Evolutionary conservation across 2,113 vertebrate genomes (phyloP).

Genomic region (Gasterosteus nipponicus): DNA sequence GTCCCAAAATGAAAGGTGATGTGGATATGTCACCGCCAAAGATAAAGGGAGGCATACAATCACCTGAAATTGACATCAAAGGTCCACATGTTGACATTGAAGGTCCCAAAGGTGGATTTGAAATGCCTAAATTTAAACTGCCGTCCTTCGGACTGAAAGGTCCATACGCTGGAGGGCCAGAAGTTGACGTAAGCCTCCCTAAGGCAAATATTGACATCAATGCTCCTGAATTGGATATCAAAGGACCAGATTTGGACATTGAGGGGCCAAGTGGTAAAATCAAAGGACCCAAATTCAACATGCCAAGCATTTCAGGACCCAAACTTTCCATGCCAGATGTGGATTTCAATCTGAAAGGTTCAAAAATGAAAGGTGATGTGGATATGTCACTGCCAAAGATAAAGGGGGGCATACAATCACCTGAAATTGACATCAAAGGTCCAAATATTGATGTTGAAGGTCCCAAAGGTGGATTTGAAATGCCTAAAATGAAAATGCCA

Average conservation of each 20-base stretch:
- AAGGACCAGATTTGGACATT: too few relatives aligned
- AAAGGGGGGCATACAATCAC: neutral
- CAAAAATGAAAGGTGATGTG: neutral
- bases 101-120: neutral
- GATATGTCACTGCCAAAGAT: neutral
- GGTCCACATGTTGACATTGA: slow-evolving; percentile 11
- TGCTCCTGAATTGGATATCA: neutral
- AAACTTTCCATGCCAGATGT: neutral
- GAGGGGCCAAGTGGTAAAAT: neutral
- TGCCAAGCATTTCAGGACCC: slow-evolving; percentile 4
- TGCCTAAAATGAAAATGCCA: slow-evolving; percentile 52
- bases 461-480: slow-evolving; percentile 34
- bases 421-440: neutral
- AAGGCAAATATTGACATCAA: slow-evolving; percentile 9
- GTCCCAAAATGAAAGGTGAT: too few relatives aligned
- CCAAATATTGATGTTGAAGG: slow-evolving; percentile 24
- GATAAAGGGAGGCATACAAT: too few relatives aligned
- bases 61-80: neutral
- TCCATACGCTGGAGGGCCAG: too few relatives aligned
- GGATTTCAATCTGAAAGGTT: neutral
- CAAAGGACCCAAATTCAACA: slow-evolving; percentile 9
- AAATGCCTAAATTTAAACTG: too few relatives aligned
- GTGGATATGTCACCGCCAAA: too few relatives aligned
- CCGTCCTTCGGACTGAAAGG: too few relatives aligned
- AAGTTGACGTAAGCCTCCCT: too few relatives aligned